phyloP scores from a whole-genome alignment of 2,888 invertebrate species.

The Caenorhabditis sp. region DNA sequence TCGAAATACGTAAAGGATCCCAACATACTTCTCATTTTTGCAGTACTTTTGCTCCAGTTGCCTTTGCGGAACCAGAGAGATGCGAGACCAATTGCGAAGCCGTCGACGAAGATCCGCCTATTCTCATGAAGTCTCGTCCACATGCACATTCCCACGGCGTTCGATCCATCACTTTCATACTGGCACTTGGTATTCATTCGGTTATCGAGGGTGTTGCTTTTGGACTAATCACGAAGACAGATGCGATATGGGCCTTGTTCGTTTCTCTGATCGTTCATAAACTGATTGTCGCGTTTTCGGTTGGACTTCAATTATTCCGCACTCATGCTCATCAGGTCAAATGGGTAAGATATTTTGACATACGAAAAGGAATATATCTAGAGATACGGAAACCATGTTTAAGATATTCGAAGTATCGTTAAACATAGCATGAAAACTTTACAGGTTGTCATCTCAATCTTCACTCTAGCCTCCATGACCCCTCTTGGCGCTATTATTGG shows the following conservation, averaged over 20 bases:
- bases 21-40: constrained; percentile 37
- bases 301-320: constrained; percentile 85
- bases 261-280: constrained; percentile 82
- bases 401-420: no score
- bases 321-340: constrained; percentile 82
- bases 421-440: no score
- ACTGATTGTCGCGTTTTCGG: constrained; percentile 86
- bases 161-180: constrained; percentile 85
- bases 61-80: constrained; percentile 82
- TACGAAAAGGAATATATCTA: no score
- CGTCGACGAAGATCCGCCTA: constrained; percentile 82
- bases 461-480: constrained; percentile 87
- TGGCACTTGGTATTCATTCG: constrained; percentile 86
- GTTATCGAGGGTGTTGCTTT: constrained; percentile 85
- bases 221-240: constrained; percentile 75
- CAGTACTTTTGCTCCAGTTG: constrained; percentile 74
- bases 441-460: constrained; percentile 77
- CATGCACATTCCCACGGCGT: constrained; percentile 83
- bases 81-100: constrained; percentile 82
- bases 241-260: constrained; percentile 75
- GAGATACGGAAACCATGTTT: no score
- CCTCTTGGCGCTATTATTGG: constrained; percentile 86
- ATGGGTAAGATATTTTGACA: no score
- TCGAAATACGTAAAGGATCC: background rate
- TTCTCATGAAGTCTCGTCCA: constrained; percentile 81